Evolutionary conservation across 2,113 vertebrate species (phyloP).

Genomic region (Pomatostomus ruficeps): DNA sequence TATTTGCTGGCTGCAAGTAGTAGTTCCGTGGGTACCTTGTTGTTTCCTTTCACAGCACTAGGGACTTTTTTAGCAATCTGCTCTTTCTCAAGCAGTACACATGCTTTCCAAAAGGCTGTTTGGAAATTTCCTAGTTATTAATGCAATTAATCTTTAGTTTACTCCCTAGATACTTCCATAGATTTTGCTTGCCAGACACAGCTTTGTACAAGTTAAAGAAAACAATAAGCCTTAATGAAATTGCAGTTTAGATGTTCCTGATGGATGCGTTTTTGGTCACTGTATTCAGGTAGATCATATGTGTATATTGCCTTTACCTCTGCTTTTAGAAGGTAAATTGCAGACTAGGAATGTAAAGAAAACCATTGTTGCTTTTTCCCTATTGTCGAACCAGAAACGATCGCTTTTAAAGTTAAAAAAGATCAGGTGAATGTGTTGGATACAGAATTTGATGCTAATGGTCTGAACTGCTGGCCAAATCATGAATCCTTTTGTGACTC

Average conservation of each 20-base stretch:
- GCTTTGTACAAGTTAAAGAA: neutral
- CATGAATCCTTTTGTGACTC: neutral
- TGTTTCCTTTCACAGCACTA: neutral
- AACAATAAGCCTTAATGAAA: neutral
- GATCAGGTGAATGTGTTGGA: neutral
- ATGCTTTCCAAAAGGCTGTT: neutral
- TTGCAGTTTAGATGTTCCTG: neutral
- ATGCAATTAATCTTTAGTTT: neutral
- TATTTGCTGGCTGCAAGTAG: neutral
- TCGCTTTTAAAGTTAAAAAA: neutral
- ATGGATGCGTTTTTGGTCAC: neutral
- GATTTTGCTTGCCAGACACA: neutral
- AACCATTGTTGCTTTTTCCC: neutral
- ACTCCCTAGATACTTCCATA: neutral
- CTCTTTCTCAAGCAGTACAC: neutral
- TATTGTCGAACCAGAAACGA: neutral
- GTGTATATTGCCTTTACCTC: neutral
- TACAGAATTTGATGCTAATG: neutral
- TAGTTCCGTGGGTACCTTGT: neutral
- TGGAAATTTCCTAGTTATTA: neutral
- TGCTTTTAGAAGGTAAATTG: neutral
- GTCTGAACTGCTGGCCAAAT: neutral
- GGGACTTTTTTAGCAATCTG: neutral
- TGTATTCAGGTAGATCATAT: neutral
- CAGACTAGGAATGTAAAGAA: neutral